Percentiles rank a stretch among this genome's conserved stretches.
These are phyloP conservation scores for Megaustenia siamemsis DNA, from an alignment of 2,888 invertebrate genomes.

Conservation along the genomic window DNA sequence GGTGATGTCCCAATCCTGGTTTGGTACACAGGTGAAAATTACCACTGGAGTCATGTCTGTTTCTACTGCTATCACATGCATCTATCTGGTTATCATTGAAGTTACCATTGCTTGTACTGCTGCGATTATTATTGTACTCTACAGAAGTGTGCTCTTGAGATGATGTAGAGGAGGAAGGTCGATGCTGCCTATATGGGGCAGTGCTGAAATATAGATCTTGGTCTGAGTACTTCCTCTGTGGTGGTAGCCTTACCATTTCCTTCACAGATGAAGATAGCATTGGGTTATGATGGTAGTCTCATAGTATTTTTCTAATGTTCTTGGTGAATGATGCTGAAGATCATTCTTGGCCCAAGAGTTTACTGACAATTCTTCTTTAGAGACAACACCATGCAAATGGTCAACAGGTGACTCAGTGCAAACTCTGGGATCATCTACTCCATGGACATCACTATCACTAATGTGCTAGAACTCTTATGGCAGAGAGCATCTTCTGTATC, in stretches of 20 bases:
- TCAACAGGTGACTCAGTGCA: not conserved
- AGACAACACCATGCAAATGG: slow-evolving; percentile 45
- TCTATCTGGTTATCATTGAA: slow-evolving; percentile 20
- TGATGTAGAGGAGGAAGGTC: slow-evolving; percentile 47
- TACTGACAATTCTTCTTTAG: slow-evolving; percentile 41
- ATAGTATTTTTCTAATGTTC: not conserved
- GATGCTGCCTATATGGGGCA: slow-evolving; percentile 52
- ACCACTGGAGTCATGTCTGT: too few species aligned
- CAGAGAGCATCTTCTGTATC: slow-evolving; percentile 14
- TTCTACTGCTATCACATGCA: slow-evolving; percentile 9
- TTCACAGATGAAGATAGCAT: not conserved
- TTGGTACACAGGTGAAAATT: slow-evolving; percentile 31
- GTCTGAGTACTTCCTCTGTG: slow-evolving; percentile 58
- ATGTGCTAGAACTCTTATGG: not conserved
- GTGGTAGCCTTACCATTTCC: not conserved
- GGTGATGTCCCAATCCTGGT: slow-evolving; percentile 4
- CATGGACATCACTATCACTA: slow-evolving; percentile 21
- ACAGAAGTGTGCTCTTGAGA: slow-evolving; percentile 55
- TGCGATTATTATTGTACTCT: slow-evolving; percentile 46
- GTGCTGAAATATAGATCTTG: slow-evolving; percentile 59
- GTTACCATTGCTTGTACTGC: slow-evolving; percentile 48
- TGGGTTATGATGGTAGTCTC: slow-evolving; percentile 24
- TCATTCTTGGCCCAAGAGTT: slow-evolving; percentile 28
- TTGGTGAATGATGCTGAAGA: slow-evolving; percentile 33
- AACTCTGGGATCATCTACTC: slow-evolving; percentile 14